Conservation (phyloP, 2,888 invertebrate genomes). For the Aphodius sticticus region DNA sequence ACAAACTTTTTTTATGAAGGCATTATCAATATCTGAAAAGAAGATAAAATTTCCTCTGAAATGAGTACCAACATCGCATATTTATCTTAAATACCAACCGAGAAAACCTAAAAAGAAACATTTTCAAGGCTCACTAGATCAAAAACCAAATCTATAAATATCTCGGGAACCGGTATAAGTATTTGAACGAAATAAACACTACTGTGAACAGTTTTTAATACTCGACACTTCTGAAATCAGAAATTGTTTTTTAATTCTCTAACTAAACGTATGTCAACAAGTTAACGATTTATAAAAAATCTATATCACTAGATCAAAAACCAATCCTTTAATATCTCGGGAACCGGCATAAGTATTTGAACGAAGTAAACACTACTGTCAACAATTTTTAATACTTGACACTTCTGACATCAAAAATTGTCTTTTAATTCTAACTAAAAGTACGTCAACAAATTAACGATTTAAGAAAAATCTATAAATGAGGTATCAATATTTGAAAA, state of each 20-base stretch:
- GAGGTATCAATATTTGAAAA: too few relatives aligned
- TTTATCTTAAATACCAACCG: neutral
- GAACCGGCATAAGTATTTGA: too few relatives aligned
- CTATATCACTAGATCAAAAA: neutral
- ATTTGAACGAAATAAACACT: too few relatives aligned
- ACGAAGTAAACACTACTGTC: too few relatives aligned
- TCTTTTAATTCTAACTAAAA: constrained; percentile 77
- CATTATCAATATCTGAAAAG: neutral
- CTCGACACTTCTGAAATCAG: neutral
- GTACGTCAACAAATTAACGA: too few relatives aligned
- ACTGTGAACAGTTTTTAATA: neutral
- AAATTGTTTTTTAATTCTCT: constrained; percentile 76
- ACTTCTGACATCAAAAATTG: constrained; percentile 35
- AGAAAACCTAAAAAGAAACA: constrained; percentile 14
- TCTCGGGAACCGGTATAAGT: too few relatives aligned
- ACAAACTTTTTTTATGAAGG: neutral
- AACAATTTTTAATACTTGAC: neutral
- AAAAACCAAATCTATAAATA: neutral
- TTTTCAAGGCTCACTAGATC: neutral
- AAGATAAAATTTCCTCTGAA: neutral
- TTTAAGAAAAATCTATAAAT: too few relatives aligned
- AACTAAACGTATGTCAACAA: too few relatives aligned
- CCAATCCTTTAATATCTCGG: too few relatives aligned
- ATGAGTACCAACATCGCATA: neutral
- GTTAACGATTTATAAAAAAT: too few relatives aligned